Conservation (phyloP, 2,113 vertebrate species). For the Mugil cephalus region DNA sequence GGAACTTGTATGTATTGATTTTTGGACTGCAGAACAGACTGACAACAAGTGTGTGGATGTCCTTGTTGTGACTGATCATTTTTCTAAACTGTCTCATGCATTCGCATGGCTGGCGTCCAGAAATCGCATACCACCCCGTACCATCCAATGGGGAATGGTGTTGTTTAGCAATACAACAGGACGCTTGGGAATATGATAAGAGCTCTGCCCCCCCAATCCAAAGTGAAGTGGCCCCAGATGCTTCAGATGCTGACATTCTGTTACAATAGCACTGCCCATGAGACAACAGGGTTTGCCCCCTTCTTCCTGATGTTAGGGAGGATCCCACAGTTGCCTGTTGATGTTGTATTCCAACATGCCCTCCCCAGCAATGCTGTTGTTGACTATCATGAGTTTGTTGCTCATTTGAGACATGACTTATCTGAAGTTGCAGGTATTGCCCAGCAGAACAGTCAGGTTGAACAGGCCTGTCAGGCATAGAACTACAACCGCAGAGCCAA, state of each 20-base stretch:
- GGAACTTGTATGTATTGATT: too few species aligned
- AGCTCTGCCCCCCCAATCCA: not conserved
- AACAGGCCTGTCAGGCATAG: too few species aligned
- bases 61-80: not conserved
- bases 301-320: conserved; percentile 1
- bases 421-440: too few species aligned
- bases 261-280: too few species aligned
- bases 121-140: not conserved
- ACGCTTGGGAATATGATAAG: not conserved
- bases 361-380: too few species aligned
- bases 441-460: too few species aligned
- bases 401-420: too few species aligned
- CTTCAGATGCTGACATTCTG: not conserved
- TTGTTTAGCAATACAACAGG: not conserved
- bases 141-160: not conserved
- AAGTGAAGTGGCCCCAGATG: not conserved
- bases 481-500: too few species aligned
- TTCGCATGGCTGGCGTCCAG: not conserved
- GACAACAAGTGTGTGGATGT: not conserved
- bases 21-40: not conserved
- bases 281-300: not conserved
- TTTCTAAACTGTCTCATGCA: not conserved
- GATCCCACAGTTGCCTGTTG: too few species aligned
- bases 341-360: too few species aligned
- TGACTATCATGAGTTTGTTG: too few species aligned